Conservation (phyloP, 2,797 vertebrate genomes). For the Rhabdophis nuchalis region DNA sequence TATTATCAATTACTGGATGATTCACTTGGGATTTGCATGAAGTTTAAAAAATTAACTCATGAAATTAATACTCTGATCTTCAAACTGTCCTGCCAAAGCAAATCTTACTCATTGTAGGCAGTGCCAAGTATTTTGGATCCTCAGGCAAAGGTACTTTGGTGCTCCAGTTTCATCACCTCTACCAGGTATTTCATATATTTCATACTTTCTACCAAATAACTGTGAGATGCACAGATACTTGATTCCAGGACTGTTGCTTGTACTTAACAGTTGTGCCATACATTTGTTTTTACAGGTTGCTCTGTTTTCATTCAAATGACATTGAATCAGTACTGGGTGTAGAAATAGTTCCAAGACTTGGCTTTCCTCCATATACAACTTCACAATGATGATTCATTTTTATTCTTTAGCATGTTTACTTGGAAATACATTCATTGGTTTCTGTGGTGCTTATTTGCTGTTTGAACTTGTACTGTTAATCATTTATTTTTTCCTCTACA, state of each 20-base stretch:
- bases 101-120: not conserved
- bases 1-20: slow-evolving; percentile 18
- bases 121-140: not conserved
- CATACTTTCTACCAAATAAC: not conserved
- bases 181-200: not conserved
- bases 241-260: not conserved
- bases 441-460: not conserved
- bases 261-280: not conserved
- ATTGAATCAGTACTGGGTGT: not conserved
- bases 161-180: not conserved
- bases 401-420: not conserved
- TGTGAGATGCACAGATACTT: not conserved
- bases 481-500: not conserved
- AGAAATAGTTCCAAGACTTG: not conserved
- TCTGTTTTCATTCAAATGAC: not conserved
- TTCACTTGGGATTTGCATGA: slow-evolving; percentile 5
- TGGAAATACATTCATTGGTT: not conserved
- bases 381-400: not conserved
- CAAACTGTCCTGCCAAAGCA: not conserved
- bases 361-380: not conserved
- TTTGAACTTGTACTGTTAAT: not conserved
- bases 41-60: not conserved
- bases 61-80: slow-evolving; percentile 1
- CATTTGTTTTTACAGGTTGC: not conserved
- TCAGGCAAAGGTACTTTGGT: not conserved